A percentile compares a stretch with the other conserved stretches of the same genome.
Conservation (phyloP, 2,113 vertebrate species). For the Irena cyanogastra region DNA sequence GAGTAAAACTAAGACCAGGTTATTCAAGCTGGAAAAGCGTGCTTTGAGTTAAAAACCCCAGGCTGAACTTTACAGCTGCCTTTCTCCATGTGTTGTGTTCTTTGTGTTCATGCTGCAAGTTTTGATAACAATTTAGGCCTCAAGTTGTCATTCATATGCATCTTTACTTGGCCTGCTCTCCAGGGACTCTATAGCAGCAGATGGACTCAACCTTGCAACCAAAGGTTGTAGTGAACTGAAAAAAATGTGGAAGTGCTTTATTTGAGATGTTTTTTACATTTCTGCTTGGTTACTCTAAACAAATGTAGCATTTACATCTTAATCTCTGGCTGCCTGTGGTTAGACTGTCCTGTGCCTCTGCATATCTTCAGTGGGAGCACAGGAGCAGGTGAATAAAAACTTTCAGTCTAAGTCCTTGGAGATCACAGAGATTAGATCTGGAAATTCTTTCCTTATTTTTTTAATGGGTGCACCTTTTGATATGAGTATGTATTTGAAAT, state of each 20-base stretch:
- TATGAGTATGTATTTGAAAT: not conserved
- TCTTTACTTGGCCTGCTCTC: not conserved
- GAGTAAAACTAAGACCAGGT: not conserved
- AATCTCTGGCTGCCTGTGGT: not conserved
- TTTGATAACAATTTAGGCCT: not conserved
- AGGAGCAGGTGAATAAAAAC: not conserved
- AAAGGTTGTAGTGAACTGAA: not conserved
- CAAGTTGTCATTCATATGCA: accelerated
- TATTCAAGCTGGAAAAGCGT: not conserved
- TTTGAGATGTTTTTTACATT: not conserved
- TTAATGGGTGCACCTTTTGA: not conserved
- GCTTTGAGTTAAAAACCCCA: not conserved
- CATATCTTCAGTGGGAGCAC: not conserved
- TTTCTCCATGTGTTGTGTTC: not conserved
- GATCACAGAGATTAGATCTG: not conserved
- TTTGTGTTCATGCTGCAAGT: not conserved
- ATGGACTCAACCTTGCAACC: not conserved
- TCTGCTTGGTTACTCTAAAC: not conserved
- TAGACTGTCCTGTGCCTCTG: not conserved
- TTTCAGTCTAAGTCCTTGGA: not conserved
- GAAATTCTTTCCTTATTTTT: not conserved
- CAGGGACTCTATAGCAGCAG: not conserved
- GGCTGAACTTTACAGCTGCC: not conserved
- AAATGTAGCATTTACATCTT: not conserved
- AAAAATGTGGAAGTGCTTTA: not conserved